Evolutionary conservation across 2,113 vertebrate genomes (phyloP).

Genomic region (Periophthalmus modestus): DNA sequence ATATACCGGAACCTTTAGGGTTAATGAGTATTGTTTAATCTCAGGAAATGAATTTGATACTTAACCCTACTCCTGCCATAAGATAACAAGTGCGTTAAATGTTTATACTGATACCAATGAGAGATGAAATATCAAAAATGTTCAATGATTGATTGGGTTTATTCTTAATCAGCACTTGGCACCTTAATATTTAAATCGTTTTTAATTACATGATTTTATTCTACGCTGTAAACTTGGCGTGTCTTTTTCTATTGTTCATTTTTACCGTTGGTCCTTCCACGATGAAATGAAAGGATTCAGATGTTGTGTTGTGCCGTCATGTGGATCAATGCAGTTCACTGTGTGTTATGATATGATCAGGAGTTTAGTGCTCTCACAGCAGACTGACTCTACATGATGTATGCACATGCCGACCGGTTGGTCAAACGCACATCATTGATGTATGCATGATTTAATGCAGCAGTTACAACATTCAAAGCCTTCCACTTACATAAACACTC

Average conservation of each 20-base stretch:
- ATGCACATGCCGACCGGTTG: conserved; percentile 1
- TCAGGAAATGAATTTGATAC: conserved; percentile 44
- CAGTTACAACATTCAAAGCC: conserved; percentile 4
- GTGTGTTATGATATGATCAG: not conserved
- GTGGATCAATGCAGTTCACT: not conserved
- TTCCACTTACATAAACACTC: not conserved
- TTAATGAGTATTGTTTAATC: conserved; percentile 27
- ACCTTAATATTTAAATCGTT: too few species aligned
- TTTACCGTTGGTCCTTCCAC: conserved; percentile 17
- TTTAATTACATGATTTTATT: not conserved
- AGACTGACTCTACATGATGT: conserved; percentile 31
- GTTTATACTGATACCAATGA: conserved; percentile 4
- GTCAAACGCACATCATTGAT: conserved; percentile 2
- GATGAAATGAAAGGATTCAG: conserved; percentile 13
- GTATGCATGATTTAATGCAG: conserved; percentile 24
- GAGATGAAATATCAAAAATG: not conserved
- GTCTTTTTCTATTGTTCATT: conserved; percentile 11
- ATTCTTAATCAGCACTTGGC: not conserved
- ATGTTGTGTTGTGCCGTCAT: not conserved
- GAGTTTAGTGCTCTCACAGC: conserved; percentile 14
- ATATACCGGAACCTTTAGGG: not conserved
- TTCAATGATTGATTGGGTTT: too few species aligned
- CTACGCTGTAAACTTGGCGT: conserved; percentile 2
- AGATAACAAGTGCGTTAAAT: conserved; percentile 3
- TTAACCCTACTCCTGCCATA: not conserved